Evolutionary conservation across 2,797 vertebrate species (phyloP), one percentile per base, ranked within the genome.

Genomic region (Philypnodon macrostomus): DNA sequence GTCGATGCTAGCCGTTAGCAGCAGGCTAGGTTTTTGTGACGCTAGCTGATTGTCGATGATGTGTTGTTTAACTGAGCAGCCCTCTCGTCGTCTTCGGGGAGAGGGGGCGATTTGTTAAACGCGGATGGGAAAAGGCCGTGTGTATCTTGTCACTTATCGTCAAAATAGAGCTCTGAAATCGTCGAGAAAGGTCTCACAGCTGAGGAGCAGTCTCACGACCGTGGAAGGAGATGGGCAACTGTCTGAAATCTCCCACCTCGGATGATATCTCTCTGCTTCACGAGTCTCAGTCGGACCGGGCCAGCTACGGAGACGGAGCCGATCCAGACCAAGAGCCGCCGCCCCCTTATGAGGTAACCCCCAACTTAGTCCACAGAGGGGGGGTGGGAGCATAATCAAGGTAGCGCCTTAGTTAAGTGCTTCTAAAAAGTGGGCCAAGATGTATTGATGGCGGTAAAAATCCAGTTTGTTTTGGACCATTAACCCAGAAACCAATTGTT

Each of bases 261-360:
- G 96, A 98, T 88, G 96, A 98, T 83, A 97, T 98, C 71, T 98
- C 96, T 64, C 77, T 98, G 85, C 92, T 98, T 3, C 95, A 98
- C 53, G 96, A 98, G 73, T 98, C 95, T 15, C 94, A 96, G 84
- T 97, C 94, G 52, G 96, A 98, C 88, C 87, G 94, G 70, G 95
- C 93, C 59, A 98, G 94, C 86, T 96, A 94, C 69, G 95, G 93
- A 60, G 96, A 96, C 61, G 94, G 92, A 32, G 85, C 89, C 21
- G 95, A 97, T 73, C 91, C 90, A 33, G 95, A 97, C 75, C 93
- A 90, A 83, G 95, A 97, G 85, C 95, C 95, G 34, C 96, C 96
- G 85, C 95, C 95, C 82, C 96, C 96, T 62, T 98, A 97, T 80
- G 93, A 96, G 95, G 95, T 97, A 90, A 81, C 15, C 26, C 17